These are phyloP conservation scores for Tadarida brasiliensis DNA, from an alignment of 2,797 vertebrate species.

Conservation along the genomic window DNA sequence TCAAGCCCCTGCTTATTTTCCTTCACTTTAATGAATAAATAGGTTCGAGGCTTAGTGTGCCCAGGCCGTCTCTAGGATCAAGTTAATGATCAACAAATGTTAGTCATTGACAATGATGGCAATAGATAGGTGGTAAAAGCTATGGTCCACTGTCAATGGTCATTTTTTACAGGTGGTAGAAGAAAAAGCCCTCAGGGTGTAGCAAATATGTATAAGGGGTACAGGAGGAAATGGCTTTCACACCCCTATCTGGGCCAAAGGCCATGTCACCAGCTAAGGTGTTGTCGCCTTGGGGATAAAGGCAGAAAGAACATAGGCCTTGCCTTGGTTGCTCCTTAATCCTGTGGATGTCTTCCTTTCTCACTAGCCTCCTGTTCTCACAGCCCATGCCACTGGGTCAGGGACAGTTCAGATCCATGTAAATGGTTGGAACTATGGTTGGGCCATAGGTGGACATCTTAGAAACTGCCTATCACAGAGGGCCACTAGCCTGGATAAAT, in stretches of 20 bases:
- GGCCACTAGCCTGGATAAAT: neutral
- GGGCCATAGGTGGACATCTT: neutral
- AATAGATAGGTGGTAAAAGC: neutral
- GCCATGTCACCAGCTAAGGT: neutral
- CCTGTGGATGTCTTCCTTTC: neutral
- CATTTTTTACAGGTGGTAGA: neutral
- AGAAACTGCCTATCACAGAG: slow-evolving; percentile 12
- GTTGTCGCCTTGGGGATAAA: neutral
- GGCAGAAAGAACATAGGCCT: slow-evolving; percentile 13
- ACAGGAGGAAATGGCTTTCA: neutral
- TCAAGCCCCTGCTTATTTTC: slow-evolving; percentile 64
- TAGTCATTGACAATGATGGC: neutral
- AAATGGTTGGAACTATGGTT: neutral
- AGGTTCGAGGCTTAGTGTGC: slow-evolving; percentile 32
- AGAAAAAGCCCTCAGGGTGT: neutral
- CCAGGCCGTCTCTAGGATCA: slow-evolving; percentile 44
- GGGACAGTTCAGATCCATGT: neutral
- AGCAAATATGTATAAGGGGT: neutral
- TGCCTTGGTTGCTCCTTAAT: neutral
- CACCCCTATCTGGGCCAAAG: neutral
- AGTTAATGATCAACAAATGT: slow-evolving; percentile 32
- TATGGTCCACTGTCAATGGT: neutral
- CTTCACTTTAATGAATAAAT: slow-evolving; percentile 51
- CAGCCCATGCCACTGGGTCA: neutral
- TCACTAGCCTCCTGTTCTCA: slow-evolving; percentile 29